A percentile compares a stretch with the other conserved stretches of the same genome.
These are phyloP conservation scores for Sylvia borin DNA, from an alignment of 2,797 vertebrate species.

Conservation along the genomic window DNA sequence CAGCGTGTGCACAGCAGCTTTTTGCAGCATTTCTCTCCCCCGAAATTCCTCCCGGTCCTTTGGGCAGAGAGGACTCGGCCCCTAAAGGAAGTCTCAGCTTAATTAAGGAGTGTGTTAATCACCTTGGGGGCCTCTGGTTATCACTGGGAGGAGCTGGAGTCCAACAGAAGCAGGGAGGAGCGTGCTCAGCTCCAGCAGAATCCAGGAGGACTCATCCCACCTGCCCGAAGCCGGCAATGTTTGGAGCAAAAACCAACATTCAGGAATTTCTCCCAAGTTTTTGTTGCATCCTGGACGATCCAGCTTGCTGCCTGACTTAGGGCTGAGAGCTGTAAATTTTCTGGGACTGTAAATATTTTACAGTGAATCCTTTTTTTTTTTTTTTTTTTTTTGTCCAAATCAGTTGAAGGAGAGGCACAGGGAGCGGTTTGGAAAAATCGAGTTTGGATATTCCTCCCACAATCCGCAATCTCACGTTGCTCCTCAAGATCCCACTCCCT, in stretches of 20 bases:
- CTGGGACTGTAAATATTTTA: neutral
- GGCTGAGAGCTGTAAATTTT: neutral
- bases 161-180: neutral
- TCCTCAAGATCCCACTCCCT: neutral
- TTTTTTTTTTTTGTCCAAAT: neutral
- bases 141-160: neutral
- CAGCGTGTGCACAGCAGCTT: neutral
- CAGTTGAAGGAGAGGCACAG: neutral
- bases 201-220: neutral
- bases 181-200: neutral
- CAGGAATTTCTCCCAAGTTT: neutral
- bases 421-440: neutral
- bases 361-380: neutral
- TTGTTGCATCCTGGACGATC: rapidly evolving
- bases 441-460: neutral
- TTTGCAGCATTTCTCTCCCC: neutral
- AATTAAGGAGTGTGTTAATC: neutral
- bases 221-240: neutral
- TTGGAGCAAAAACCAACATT: neutral
- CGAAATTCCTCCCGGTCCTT: neutral
- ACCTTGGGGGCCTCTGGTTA: neutral
- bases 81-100: rapidly evolving
- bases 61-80: neutral
- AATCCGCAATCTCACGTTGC: rapidly evolving
- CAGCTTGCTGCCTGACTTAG: neutral